Conservation (phyloP, 2,797 vertebrate species). For the Crocidura indochinensis region DNA sequence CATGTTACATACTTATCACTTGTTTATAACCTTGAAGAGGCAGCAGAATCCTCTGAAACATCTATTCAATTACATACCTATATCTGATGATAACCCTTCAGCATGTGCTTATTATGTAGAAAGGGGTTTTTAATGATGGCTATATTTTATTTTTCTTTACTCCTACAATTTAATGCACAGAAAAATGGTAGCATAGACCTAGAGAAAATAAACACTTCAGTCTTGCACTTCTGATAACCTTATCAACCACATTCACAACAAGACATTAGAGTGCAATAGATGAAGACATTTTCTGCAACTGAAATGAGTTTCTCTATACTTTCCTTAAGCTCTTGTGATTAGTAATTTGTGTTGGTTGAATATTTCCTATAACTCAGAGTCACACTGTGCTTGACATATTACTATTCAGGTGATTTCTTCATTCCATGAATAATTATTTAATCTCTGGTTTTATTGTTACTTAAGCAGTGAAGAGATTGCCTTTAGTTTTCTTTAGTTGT, state of each 20-base stretch:
- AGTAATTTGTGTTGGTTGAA: constrained; percentile 75
- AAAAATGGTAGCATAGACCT: constrained; percentile 60
- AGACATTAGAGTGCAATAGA: constrained; percentile 61
- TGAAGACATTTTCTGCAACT: constrained; percentile 77
- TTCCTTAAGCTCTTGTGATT: constrained; percentile 77
- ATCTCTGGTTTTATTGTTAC: constrained; percentile 80
- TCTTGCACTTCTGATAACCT: constrained; percentile 80
- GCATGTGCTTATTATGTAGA: constrained; percentile 68
- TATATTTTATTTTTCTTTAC: constrained; percentile 70
- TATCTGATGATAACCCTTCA: constrained; percentile 69
- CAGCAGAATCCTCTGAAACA: constrained; percentile 69
- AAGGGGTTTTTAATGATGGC: constrained; percentile 68
- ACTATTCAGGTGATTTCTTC: constrained; percentile 80
- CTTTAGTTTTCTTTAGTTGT: constrained; percentile 64
- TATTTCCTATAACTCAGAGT: constrained; percentile 79
- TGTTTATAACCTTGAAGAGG: constrained; percentile 39
- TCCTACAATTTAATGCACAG: constrained; percentile 71
- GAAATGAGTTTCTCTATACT: constrained; percentile 78
- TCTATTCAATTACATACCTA: constrained; percentile 29
- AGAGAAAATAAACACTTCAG: constrained; percentile 80
- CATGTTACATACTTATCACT: constrained; percentile 40
- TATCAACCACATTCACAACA: constrained; percentile 74
- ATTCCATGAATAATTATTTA: constrained; percentile 85
- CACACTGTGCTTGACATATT: constrained; percentile 81
- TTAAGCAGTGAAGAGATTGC: constrained; percentile 73